phyloP scores from a whole-genome alignment of 2,797 vertebrate genomes.

The Buphagus erythrorhynchus region DNA sequence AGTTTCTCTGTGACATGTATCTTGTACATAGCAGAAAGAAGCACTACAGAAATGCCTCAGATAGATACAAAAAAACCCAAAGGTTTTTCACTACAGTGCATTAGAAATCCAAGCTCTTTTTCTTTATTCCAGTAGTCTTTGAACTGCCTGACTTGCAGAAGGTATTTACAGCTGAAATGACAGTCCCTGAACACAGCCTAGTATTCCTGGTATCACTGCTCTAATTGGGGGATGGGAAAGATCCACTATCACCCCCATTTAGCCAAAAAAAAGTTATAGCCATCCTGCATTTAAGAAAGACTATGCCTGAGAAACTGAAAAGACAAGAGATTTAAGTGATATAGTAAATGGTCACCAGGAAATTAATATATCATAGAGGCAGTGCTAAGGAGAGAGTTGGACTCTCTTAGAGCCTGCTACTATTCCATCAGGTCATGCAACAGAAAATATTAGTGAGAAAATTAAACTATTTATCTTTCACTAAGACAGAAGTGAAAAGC shows the following conservation, averaged over 20 bases:
- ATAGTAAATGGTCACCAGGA: not conserved
- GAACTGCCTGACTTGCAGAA: not conserved
- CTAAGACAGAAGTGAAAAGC: not conserved
- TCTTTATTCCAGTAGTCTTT: not conserved
- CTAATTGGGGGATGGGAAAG: not conserved
- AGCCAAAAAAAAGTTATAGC: not conserved
- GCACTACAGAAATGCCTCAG: not conserved
- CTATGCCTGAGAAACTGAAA: not conserved
- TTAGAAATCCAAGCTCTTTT: not conserved
- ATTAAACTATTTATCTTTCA: constrained; percentile 1
- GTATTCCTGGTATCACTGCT: not conserved
- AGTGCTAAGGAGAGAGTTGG: not conserved
- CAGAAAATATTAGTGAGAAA: constrained; percentile 8
- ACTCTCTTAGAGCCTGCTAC: not conserved
- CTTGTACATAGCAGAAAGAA: not conserved
- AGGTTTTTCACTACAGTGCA: not conserved
- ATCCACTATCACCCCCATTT: not conserved
- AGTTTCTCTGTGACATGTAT: not conserved
- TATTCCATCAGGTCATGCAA: not conserved
- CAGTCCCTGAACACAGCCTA: not conserved
- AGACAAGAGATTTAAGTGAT: not conserved
- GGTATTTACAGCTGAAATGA: not conserved
- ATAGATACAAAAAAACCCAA: not conserved
- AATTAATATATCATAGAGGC: not conserved
- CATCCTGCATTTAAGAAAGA: not conserved